Evolutionary conservation across 2,797 vertebrate species (phyloP), one percentile per base, ranked within the genome.

Genomic region (Tokudaia muenninki): DNA sequence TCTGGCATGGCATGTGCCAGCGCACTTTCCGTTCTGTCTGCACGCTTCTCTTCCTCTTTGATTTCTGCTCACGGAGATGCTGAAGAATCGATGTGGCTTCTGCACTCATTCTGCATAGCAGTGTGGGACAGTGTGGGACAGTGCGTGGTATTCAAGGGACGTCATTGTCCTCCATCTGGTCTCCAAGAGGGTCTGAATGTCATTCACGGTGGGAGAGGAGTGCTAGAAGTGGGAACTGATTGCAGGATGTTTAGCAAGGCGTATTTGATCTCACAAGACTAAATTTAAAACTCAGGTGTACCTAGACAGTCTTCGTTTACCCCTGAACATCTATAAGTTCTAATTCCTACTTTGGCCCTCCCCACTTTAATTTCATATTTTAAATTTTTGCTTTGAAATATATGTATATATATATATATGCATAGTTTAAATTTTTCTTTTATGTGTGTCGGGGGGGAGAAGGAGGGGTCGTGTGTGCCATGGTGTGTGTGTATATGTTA

Each of bases 231-330:
- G 1, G 0, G 16, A 86, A 59, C 67, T 41, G 57, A 55, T 83
- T 26, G 41, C 34, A 52, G 29, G 75, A 74, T 44, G 26, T 16
- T 79, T 87, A 80, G 26, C 65, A 81, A 63, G 79, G 41, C 29
- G 78, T 34, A 70, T 75, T 95, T 75, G n/a, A 59, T n/a, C 92
- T 93, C 57, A 52, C 63, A 87, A 95, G 82, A 81, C 75, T 61
- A 44, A 74, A 80, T 55, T 91, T 44, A 82, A 95, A 83, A 80
- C 82, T 78, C 47, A 55, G 12, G 78, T 92, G 70, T 21, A 50
- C 82, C 59, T 83, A 44, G 93, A 37, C 79, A 67, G 41, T 91
- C 91, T 91, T 81, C 24, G 52, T 37, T 83, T 77, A 26, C 72
- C 29, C 52, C 57, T 94, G 67, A 9, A 74, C 37, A 72, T 57